Evolutionary conservation across 2,797 vertebrate species (phyloP).

Genomic region (Smutsia temminckii): DNA sequence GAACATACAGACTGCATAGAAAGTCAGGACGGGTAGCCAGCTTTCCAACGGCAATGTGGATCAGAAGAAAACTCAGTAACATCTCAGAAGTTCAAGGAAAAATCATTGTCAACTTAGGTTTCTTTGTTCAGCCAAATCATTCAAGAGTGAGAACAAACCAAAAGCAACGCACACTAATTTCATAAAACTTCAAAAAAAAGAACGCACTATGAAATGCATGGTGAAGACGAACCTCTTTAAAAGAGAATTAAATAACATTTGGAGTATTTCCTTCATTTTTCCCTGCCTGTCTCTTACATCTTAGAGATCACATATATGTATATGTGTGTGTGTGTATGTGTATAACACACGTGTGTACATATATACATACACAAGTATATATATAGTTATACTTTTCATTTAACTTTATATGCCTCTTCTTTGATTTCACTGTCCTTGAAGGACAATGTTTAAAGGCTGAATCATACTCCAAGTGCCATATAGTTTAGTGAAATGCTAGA

Average conservation of each 20-base stretch:
- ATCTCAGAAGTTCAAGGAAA: background rate
- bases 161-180: background rate
- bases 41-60: background rate
- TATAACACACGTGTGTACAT: too few relatives aligned
- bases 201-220: background rate
- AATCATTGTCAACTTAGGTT: background rate
- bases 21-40: background rate
- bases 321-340: too few relatives aligned
- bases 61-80: background rate
- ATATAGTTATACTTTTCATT: background rate
- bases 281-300: background rate
- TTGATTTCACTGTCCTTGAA: conserved; percentile 1
- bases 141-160: background rate
- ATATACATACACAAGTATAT: background rate
- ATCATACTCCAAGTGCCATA: background rate
- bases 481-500: conserved; percentile 10
- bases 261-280: background rate
- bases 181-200: background rate
- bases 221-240: background rate
- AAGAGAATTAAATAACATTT: background rate
- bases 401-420: background rate
- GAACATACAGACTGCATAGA: background rate
- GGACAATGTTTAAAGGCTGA: conserved; percentile 19
- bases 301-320: background rate
- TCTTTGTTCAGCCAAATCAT: background rate